Base-by-base conservation (phyloP, 23 tunicate genomes). In the Corella eumyota region DNA sequence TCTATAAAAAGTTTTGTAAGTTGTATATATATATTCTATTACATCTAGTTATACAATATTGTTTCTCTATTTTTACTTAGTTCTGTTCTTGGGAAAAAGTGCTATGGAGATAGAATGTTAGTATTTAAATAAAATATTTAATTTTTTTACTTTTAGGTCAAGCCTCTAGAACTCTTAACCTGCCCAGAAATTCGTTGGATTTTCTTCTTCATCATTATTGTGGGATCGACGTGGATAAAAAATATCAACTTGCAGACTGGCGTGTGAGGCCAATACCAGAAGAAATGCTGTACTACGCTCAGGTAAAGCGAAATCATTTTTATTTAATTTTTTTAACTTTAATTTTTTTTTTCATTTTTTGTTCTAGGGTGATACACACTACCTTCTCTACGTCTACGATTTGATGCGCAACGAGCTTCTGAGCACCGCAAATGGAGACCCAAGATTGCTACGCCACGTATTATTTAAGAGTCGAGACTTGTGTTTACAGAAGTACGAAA, bases 161-260 rank as follows among this genome's bases (percentile, higher is more conserved):
- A 31, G 96, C 96, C 1, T 52, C 96, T 13, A 70, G 83, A 9
- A 60, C 36, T 29, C 25, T 76, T 52, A 44, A 56, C 17, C 34
- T 71, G 28, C 35, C 36, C 20, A 73, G 86, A 20, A 36, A 36
- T 72, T 93, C 99, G 1, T 62, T 79, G 20, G 80, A 85, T 38
- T 93, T 35, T 36, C 69, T 93, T 36, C 72, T 79, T 34, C 68
- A 72, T 21, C 73, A 85, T 36, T 93, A 93, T 50, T 93, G 94
- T 40, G 58, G 73, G 58, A 44, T 84, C 11, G 70, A 87, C 21
- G 64, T 81, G n/a, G 90, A 80, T 34, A 93, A 93, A 49, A 73
- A 79, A 50, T 84, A 71, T 49, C 99, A 93, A 38, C 71, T 93
- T 19, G 99, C 99, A 2, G 99, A 93, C 62, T 93, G 99, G 99